These are phyloP conservation scores for Pygoscelis antarcticus DNA, from an alignment of 2,113 vertebrate species.

Conservation along the genomic window DNA sequence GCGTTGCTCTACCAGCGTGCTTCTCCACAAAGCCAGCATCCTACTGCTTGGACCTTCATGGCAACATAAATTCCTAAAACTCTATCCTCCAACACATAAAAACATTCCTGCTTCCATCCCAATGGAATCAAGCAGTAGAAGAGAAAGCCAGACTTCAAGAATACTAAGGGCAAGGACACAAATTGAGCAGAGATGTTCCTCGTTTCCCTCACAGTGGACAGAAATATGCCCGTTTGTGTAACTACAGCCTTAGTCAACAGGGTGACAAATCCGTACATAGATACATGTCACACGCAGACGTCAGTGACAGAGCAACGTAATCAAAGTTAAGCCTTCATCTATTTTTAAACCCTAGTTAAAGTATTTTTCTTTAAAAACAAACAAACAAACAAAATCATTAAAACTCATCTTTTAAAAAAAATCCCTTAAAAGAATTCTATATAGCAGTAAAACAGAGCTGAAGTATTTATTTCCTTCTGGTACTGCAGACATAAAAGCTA, in stretches of 20 bases:
- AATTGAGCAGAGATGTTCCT: not conserved
- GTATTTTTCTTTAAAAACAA: not conserved
- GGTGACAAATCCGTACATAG: slow-evolving; percentile 7
- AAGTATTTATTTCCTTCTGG: not conserved
- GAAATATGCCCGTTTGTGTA: slow-evolving; percentile 51
- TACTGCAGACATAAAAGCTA: not conserved
- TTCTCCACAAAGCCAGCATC: not conserved
- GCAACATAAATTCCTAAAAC: not conserved
- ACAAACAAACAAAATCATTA: not conserved
- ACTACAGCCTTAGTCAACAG: slow-evolving; percentile 56
- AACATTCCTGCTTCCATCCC: not conserved
- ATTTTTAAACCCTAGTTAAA: slow-evolving; percentile 47
- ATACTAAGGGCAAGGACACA: not conserved
- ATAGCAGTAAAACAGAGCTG: not conserved
- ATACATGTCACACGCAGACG: slow-evolving; percentile 37
- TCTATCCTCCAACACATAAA: not conserved
- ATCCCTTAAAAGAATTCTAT: not conserved
- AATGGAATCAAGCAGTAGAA: not conserved
- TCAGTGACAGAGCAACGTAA: slow-evolving; percentile 43
- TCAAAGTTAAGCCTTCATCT: slow-evolving; percentile 53
- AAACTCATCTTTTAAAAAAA: not conserved
- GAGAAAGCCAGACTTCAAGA: not conserved
- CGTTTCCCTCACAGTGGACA: not conserved
- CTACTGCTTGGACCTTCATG: too few relatives aligned
- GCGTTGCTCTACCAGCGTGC: fast-evolving